These are phyloP conservation scores for Noctilio leporinus DNA, from an alignment of 2,113 vertebrate genomes.

Conservation along the genomic window DNA sequence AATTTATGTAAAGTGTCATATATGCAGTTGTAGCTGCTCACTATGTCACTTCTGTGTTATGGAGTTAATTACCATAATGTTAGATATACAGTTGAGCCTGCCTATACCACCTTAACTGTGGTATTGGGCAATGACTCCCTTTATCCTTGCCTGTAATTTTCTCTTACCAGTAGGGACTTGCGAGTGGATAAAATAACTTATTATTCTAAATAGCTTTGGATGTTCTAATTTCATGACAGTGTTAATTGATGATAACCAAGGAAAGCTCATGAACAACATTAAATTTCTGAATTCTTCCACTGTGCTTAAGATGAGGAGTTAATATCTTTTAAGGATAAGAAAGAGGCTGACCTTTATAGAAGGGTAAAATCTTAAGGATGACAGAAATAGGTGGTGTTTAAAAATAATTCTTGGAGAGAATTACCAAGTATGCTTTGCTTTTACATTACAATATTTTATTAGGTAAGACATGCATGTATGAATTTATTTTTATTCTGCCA, in stretches of 20 bases:
- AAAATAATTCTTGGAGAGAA: background rate
- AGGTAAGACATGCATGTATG: background rate
- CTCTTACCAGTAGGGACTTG: background rate
- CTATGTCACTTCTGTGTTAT: background rate
- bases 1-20: background rate
- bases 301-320: conserved; percentile 9
- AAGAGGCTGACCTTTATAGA: conserved; percentile 2
- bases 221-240: conserved; percentile 12
- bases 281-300: conserved; percentile 10
- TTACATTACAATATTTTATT: background rate
- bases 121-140: background rate
- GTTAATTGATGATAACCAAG: background rate
- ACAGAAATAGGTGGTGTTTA: background rate
- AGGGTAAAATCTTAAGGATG: background rate
- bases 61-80: background rate
- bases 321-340: conserved; percentile 32
- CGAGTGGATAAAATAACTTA: background rate
- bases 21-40: background rate
- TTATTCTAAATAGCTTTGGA: background rate
- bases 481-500: background rate
- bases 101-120: background rate
- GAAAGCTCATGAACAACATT: background rate
- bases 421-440: background rate
- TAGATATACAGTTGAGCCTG: background rate
- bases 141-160: background rate